Percentiles rank a stretch among this genome's conserved stretches.
Conservation (phyloP, 2,113 vertebrate genomes). For the Callospermophilus lateralis region DNA sequence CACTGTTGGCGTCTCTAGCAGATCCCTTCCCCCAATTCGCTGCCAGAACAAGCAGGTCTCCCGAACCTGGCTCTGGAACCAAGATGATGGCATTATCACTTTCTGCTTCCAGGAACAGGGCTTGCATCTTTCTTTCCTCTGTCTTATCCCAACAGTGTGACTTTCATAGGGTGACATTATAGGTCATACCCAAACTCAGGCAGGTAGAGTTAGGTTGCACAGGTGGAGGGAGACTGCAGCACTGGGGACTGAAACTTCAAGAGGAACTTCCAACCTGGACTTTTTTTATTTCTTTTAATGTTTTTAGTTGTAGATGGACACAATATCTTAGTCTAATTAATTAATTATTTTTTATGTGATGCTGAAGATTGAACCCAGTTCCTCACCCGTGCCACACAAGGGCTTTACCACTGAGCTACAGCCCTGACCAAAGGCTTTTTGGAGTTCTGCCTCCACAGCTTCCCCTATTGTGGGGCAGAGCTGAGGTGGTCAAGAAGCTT, state of each 20-base stretch:
- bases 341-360: too few species aligned
- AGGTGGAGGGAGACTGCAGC: background rate
- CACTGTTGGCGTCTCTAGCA: fast-evolving
- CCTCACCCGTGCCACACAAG: too few species aligned
- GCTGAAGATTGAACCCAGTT: too few species aligned
- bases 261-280: background rate
- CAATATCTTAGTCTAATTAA: too few species aligned
- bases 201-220: too few species aligned
- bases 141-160: background rate
- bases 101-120: background rate
- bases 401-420: too few species aligned
- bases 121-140: background rate
- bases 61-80: background rate
- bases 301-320: too few species aligned
- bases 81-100: background rate
- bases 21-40: background rate
- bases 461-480: background rate
- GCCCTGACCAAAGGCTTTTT: background rate
- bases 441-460: background rate
- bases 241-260: conserved; percentile 1
- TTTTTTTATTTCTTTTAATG: too few species aligned
- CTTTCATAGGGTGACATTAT: background rate
- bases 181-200: background rate
- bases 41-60: too few species aligned
- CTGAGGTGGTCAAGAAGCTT: background rate